Conservation (phyloP, 2,888 invertebrate species). For the Arctia plantaginis region DNA sequence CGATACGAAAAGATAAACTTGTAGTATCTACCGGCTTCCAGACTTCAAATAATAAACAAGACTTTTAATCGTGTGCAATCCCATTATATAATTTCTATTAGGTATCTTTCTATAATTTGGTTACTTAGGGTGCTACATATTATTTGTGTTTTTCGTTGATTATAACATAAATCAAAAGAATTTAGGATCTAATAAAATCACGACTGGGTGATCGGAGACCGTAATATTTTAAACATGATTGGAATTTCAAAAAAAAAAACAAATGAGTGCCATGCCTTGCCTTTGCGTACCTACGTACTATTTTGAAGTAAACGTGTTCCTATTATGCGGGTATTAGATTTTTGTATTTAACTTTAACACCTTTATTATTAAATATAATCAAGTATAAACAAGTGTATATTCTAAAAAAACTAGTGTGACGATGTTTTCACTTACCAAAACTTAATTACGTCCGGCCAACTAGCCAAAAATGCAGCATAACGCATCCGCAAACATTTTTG, state of each 20-base stretch:
- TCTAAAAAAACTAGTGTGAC: background rate
- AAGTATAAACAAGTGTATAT: background rate
- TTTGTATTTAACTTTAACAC: background rate
- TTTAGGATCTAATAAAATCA: background rate
- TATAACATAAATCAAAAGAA: background rate
- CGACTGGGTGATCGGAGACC: background rate
- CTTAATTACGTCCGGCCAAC: constrained; percentile 25
- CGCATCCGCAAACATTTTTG: constrained; percentile 45
- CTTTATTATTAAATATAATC: background rate
- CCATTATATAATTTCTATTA: background rate
- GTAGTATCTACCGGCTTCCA: background rate
- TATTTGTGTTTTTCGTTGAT: background rate
- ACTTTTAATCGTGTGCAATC: background rate
- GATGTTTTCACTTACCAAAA: constrained; percentile 45
- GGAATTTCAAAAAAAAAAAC: background rate
- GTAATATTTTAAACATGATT: background rate
- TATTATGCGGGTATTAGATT: background rate
- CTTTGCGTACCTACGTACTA: background rate
- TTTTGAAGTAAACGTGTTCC: background rate
- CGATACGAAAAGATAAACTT: background rate
- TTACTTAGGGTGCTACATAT: background rate
- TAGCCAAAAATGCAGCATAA: constrained; percentile 48
- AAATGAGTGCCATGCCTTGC: background rate
- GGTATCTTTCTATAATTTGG: background rate
- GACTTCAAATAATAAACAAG: background rate